Evolutionary conservation across 35 echinoderm and acorn worm genomes (phyloP).

Genomic region (Ophioderma brevispina): DNA sequence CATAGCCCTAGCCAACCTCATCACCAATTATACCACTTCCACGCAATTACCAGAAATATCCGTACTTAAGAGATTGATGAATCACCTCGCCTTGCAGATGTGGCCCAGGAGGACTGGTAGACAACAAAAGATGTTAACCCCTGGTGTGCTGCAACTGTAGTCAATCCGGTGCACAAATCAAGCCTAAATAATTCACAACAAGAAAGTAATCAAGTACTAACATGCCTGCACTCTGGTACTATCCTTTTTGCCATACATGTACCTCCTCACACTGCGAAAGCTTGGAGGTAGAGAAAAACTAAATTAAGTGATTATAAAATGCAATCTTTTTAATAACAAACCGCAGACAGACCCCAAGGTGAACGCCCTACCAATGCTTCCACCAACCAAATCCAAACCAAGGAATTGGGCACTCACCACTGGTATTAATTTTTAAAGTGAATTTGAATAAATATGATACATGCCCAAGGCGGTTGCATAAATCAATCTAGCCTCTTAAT

Average conservation of each 20-base stretch:
- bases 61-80: neutral
- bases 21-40: constrained; percentile 3
- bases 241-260: too few species aligned
- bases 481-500: neutral
- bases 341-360: neutral
- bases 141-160: neutral
- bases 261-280: too few species aligned
- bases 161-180: too few species aligned
- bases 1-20: neutral
- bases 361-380: neutral
- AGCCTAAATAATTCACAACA: too few species aligned
- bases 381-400: neutral
- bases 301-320: too few species aligned
- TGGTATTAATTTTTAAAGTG: neutral
- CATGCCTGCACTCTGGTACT: too few species aligned
- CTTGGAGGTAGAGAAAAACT: too few species aligned
- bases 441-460: constrained; percentile 4
- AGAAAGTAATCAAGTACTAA: too few species aligned
- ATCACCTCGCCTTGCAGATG: neutral
- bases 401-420: neutral
- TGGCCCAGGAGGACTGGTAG: neutral
- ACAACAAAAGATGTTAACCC: neutral
- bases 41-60: neutral
- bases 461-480: neutral
- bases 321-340: too few species aligned